Conservation (phyloP, 2,888 invertebrate species). For the Alcis repandata region DNA sequence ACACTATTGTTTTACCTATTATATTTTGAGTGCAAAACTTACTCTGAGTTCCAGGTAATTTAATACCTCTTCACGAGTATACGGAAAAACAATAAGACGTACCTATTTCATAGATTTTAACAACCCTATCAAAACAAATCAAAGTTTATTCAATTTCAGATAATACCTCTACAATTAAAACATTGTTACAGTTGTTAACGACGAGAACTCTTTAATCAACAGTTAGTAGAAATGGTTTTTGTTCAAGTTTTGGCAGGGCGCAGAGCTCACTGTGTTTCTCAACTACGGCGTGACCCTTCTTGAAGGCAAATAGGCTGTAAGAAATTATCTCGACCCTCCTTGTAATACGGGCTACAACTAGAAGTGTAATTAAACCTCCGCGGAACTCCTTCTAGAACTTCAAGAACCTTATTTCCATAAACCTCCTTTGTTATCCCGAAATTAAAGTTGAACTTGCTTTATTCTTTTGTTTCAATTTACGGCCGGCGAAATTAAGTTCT, state of each 20-base stretch:
- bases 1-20: too few relatives aligned
- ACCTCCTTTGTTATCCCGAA: constrained; percentile 43
- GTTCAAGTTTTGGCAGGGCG: not conserved
- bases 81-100: too few relatives aligned
- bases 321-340: constrained; percentile 73
- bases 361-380: constrained; percentile 77
- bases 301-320: constrained; percentile 73
- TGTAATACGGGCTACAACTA: constrained; percentile 63
- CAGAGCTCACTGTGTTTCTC: constrained; percentile 30
- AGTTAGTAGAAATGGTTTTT: constrained; percentile 1
- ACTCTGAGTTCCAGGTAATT: too few relatives aligned
- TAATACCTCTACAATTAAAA: too few relatives aligned
- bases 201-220: not conserved
- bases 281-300: constrained; percentile 52
- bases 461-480: constrained; percentile 45
- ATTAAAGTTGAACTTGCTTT: constrained; percentile 32
- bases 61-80: too few relatives aligned
- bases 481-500: constrained; percentile 31
- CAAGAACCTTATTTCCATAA: constrained; percentile 46
- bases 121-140: too few relatives aligned
- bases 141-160: too few relatives aligned
- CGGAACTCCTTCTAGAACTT: constrained; percentile 37
- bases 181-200: not conserved
- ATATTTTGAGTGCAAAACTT: too few relatives aligned
- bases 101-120: too few relatives aligned